These are phyloP conservation scores for Hycleus phaleratus DNA, from an alignment of 1,140 invertebrate species.

Conservation along the genomic window DNA sequence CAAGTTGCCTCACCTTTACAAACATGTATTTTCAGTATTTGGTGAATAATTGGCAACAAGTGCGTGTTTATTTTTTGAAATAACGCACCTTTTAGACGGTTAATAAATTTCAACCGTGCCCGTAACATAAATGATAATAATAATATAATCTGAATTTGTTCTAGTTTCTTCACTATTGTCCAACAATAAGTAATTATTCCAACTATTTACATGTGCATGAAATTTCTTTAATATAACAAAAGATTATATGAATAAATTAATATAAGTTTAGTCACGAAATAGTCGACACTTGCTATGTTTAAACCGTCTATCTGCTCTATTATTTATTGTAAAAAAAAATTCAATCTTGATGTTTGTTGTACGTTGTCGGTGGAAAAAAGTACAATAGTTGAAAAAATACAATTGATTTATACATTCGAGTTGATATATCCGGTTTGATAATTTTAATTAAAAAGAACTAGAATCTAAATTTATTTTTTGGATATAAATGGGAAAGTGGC, in stretches of 20 bases:
- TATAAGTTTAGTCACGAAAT: conserved; percentile 13
- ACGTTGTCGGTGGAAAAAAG: too few relatives aligned
- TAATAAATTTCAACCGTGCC: conserved; percentile 10
- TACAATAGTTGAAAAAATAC: too few relatives aligned
- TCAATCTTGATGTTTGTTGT: too few relatives aligned
- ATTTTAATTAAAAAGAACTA: conserved; percentile 5
- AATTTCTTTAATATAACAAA: conserved; percentile 9
- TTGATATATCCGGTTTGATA: neutral
- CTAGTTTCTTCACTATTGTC: conserved; percentile 12
- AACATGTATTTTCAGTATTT: too few relatives aligned
- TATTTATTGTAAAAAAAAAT: conserved; percentile 7
- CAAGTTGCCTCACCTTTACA: conserved; percentile 7
- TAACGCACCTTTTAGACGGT: conserved; percentile 6
- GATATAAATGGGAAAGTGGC: conserved; percentile 4
- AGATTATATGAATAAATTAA: conserved; percentile 15
- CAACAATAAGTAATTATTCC: conserved; percentile 14
- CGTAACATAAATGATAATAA: conserved; percentile 1
- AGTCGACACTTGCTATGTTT: conserved; percentile 12
- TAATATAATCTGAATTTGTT: conserved; percentile 4
- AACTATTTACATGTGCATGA: conserved; percentile 15
- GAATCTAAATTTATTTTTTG: conserved; percentile 4
- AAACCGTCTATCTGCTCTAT: conserved; percentile 10
- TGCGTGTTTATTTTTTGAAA: conserved; percentile 9
- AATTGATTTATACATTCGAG: too few relatives aligned
- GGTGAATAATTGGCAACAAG: neutral